Base-by-base conservation (phyloP, 37 sponge, comb jelly and placozoan species). In the Axinella damicornis region DNA sequence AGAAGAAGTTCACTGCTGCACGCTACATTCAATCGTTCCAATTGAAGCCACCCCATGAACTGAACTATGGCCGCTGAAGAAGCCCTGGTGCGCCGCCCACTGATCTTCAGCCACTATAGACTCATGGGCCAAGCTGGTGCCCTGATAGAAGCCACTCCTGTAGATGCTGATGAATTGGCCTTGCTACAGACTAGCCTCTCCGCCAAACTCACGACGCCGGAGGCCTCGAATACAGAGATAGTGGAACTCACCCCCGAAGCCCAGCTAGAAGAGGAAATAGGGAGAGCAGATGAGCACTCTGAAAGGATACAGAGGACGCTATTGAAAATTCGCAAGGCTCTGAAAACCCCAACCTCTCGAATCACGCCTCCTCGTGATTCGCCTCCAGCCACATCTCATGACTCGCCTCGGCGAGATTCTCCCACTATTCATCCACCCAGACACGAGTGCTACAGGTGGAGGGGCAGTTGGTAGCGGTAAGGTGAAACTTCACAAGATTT, bases 101-200 rank as follows among this genome's bases (percentile, higher is more conserved):
- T 14, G 33, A 69, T 22, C 70, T 11, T 69, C 70, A 33, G 70
- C 70, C 35, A 34, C 70, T 34, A n/a, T n/a, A 69, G 70, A 33
- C 70, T 69, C 9, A 32, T 69, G 70, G 35, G 70, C 70, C 70
- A 69, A 69, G 70, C 70, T 11, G 33, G 2, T 27, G 30, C 70
- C 35, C 36, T 69, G 35, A 34, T 69, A 33, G 70, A 30, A 34
- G 36, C 33, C 20, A 31, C 70, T 30, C 30, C 13, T 34, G 35
- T 30, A 69, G 36, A 69, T 33, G 57, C 57, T 19, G 70, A 69
- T 69, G 33, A 27, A 69, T 13, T 6, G 70, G 36, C 70, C 20
- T 30, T 69, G 33, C 70, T 69, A 36, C 70, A 69, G 70, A 69
- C 70, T 33, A 69, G 33, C 33, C 70, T 69, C 70, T 69, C 30